A percentile compares a stretch with the other conserved stretches of the same genome.
Evolutionary conservation across 2,888 invertebrate genomes (phyloP).

Genomic region (Trimorus sp.): DNA sequence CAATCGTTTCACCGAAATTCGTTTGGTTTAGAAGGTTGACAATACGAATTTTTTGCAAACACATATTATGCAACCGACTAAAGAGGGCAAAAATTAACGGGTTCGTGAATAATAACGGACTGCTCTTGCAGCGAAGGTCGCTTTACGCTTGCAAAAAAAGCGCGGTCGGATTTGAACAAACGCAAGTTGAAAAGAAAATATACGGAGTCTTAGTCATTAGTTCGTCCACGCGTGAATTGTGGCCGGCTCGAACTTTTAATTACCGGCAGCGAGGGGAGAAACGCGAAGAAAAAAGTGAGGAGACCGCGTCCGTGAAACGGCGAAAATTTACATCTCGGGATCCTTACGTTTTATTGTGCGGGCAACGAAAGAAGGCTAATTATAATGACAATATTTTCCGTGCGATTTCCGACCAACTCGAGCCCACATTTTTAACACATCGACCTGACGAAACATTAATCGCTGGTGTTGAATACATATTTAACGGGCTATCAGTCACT

Average conservation of each 20-base stretch:
- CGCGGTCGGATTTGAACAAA: slow-evolving; percentile 28
- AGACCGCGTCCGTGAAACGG: slow-evolving; percentile 34
- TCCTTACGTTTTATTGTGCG: slow-evolving; percentile 50
- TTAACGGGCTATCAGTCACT: too few relatives aligned
- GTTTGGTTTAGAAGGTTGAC: background rate
- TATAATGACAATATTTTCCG: slow-evolving; percentile 37
- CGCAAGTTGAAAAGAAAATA: slow-evolving; percentile 43
- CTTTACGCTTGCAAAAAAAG: slow-evolving; percentile 21
- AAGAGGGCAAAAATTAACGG: background rate
- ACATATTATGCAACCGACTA: background rate
- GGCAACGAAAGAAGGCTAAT: slow-evolving; percentile 26
- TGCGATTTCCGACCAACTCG: background rate
- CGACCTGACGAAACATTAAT: slow-evolving; percentile 14
- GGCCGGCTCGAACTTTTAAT: slow-evolving; percentile 64
- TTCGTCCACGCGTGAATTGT: slow-evolving; percentile 64
- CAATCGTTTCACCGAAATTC: background rate
- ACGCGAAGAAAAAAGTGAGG: slow-evolving; percentile 42
- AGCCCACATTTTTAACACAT: background rate
- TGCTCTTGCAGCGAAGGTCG: slow-evolving; percentile 13
- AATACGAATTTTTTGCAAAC: background rate
- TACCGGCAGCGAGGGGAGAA: slow-evolving; percentile 54
- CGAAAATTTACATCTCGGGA: slow-evolving; percentile 55
- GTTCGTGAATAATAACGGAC: slow-evolving; percentile 20
- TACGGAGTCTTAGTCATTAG: slow-evolving; percentile 47
- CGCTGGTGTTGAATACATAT: background rate